These are phyloP conservation scores for Ceratosolen solmsi DNA, from an alignment of 1,140 invertebrate species.

Conservation along the genomic window DNA sequence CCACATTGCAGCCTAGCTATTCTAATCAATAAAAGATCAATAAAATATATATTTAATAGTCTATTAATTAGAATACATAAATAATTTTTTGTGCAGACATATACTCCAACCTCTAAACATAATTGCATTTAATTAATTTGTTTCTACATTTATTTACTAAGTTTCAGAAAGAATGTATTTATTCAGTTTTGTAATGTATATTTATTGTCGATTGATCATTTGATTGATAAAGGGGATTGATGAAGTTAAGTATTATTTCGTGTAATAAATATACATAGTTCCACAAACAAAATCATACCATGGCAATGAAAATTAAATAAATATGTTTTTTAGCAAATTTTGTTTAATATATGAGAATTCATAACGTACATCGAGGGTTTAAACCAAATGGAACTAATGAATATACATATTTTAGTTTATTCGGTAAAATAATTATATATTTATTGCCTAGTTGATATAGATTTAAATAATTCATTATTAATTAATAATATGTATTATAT, in stretches of 20 bases:
- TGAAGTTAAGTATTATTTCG: too few species aligned
- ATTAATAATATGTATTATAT: not conserved
- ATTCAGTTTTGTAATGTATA: not conserved
- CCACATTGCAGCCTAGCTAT: slow-evolving; percentile 71
- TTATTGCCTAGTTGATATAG: not conserved
- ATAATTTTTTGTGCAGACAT: slow-evolving; percentile 53
- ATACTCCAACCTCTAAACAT: slow-evolving; percentile 22
- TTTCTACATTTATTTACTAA: slow-evolving; percentile 30
- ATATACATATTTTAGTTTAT: not conserved
- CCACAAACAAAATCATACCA: not conserved
- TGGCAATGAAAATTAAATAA: not conserved
- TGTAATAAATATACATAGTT: not conserved
- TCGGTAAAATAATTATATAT: not conserved
- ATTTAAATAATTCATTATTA: not conserved
- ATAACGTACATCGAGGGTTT: not conserved
- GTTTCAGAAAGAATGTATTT: too few species aligned
- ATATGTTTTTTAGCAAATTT: not conserved
- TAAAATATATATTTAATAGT: slow-evolving; percentile 43
- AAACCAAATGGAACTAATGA: slow-evolving; percentile 9
- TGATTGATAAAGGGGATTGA: too few species aligned
- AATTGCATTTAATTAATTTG: slow-evolving; percentile 40
- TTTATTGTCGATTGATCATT: slow-evolving; percentile 1
- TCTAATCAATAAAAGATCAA: slow-evolving; percentile 65
- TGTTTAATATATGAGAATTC: not conserved
- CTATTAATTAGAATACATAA: slow-evolving; percentile 49